A percentile compares a stretch with the other conserved stretches of the same genome.
These are phyloP conservation scores for Theristicus caerulescens DNA, from an alignment of 2,113 vertebrate species.

Conservation along the genomic window DNA sequence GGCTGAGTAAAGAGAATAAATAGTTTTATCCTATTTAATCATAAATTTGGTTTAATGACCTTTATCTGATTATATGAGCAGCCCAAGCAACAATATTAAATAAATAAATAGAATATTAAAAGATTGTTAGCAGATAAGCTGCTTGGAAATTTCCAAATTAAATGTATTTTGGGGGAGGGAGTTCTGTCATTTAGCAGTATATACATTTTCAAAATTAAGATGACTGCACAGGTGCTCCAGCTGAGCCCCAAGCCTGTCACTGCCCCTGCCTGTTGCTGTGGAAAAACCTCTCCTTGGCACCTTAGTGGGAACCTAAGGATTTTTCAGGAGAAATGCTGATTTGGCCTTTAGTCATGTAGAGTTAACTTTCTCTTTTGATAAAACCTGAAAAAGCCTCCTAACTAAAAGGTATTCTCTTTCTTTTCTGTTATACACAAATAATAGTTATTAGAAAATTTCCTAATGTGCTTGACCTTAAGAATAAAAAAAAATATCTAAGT, in stretches of 20 bases:
- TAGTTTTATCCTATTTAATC: constrained; percentile 81
- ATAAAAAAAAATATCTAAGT: background rate
- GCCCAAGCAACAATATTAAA: constrained; percentile 74
- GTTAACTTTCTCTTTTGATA: background rate
- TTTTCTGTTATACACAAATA: background rate
- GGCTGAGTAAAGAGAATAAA: constrained; percentile 75
- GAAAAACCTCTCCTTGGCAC: background rate
- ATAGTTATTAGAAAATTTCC: background rate
- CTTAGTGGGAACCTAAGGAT: background rate
- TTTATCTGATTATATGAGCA: constrained; percentile 81
- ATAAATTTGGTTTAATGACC: constrained; percentile 81
- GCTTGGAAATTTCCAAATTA: constrained; percentile 78
- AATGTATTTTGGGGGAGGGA: constrained; percentile 37
- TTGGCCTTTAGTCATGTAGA: background rate
- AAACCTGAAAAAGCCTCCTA: background rate
- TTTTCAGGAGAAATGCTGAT: background rate
- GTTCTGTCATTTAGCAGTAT: constrained; percentile 64
- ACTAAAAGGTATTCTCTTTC: background rate
- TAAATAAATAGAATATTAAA: constrained; percentile 82
- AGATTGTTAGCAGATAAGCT: constrained; percentile 77
- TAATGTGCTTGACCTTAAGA: background rate
- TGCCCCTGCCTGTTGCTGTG: background rate
- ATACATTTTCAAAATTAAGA: constrained; percentile 74
- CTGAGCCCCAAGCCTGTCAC: constrained; percentile 26
- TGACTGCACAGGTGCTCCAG: constrained; percentile 41